These are phyloP conservation scores for Drosophila picticornis DNA, from an alignment of 2,888 invertebrate genomes.

Conservation along the genomic window DNA sequence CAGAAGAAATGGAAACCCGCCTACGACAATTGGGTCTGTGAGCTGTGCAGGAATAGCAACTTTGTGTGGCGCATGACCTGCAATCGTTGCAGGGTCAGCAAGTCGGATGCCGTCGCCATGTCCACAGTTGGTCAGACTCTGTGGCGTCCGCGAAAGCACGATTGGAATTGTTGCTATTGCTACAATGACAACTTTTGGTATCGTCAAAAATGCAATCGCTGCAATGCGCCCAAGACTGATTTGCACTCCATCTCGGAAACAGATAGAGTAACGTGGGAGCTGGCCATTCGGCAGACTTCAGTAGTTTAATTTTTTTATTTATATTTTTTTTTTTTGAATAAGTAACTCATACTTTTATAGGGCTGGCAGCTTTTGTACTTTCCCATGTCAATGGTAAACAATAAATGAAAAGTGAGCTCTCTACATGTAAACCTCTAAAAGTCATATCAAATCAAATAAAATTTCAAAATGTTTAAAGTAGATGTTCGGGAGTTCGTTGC, in stretches of 20 bases:
- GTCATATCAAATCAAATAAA: neutral
- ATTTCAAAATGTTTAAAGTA: neutral
- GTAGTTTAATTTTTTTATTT: conserved; percentile 20
- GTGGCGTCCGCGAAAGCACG: conserved; percentile 40
- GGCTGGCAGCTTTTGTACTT: conserved; percentile 7
- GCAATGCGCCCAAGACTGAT: conserved; percentile 44
- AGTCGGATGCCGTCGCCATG: conserved; percentile 16
- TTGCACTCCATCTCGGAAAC: conserved; percentile 27
- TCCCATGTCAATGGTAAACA: conserved; percentile 13
- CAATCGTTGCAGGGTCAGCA: conserved; percentile 61
- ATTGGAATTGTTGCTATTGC: conserved; percentile 61
- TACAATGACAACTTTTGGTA: conserved; percentile 68
- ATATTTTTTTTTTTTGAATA: conserved; percentile 31
- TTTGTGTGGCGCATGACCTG: conserved; percentile 69
- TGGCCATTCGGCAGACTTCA: conserved; percentile 41
- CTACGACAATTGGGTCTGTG: conserved; percentile 66
- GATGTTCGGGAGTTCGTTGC: neutral
- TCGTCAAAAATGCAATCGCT: conserved; percentile 66
- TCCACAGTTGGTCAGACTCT: neutral
- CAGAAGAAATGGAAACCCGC: conserved; percentile 66
- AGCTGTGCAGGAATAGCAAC: conserved; percentile 65
- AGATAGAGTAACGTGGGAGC: conserved; percentile 60
- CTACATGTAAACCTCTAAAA: conserved; percentile 25
- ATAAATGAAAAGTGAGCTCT: conserved; percentile 42
- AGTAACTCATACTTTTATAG: conserved; percentile 6